Base-by-base conservation (phyloP, 2,888 invertebrate genomes). In the Amphipoea oculea region DNA sequence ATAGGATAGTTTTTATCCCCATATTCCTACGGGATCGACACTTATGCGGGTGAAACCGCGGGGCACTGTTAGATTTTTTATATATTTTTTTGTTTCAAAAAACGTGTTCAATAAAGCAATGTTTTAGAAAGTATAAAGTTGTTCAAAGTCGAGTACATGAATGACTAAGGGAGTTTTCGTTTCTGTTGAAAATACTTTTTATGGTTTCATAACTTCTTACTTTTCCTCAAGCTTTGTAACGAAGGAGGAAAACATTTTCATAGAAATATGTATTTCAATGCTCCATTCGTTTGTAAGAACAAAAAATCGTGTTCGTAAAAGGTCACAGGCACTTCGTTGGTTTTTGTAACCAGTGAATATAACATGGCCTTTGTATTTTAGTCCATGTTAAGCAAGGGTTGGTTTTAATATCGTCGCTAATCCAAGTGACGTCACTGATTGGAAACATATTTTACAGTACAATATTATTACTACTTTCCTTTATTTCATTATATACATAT, bases 141-240 rank as follows among this genome's bases (percentile, higher is more conserved):
- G 11, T 20, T 69, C 23, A 68, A 65, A 82, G 48, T 77, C 72
- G 45, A 45, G 45, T 68, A 51, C 6, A 68, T 57, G 11, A 68
- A 83, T 83, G 42, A 78, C 68, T 73, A 51, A 40, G 36, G 29
- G 66, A 84, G 65, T 78, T 36, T 69, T 29, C 60, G 20, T 40
- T 73, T 57, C 20, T 57, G 23, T 66, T 70, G 65, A 84, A 78
- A 66, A 73, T 62, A 73, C 84, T 82, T 84, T 70, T 14, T 70
- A 79, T 66, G 73, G 72, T 40, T 51, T 68, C 60, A 71, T 71
- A 69, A 68, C 57, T 63, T 76, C 66, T 62, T 20, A 40, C 54
- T 54, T 82, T 72, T 72, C 62, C 63, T 42, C 48, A 5, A 78
- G 2, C 51, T 36, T 68, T 72, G 9, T 45, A 42, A 62, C 2